Evolutionary conservation across 1,140 invertebrate genomes (phyloP), one percentile per base, ranked within the genome.

Genomic region (Danaus melanippus): DNA sequence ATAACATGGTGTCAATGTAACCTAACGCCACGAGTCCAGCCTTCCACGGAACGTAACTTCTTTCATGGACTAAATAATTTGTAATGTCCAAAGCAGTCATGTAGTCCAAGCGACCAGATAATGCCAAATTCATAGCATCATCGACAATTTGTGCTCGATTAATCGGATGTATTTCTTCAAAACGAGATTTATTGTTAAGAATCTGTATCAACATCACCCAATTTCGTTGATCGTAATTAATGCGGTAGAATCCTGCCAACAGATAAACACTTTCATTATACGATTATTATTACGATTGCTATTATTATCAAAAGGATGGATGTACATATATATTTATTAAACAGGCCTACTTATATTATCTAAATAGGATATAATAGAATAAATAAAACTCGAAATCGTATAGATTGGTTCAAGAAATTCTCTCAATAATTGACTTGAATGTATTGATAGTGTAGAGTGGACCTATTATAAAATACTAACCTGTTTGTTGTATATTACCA

Each of bases 121-220:
- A 78, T 0, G 95, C 95, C 41, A 98, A 84, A 68, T 95, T 95
- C 67, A 97, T 89, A 0, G 94, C 92, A 78, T 98, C 96, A 69
- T 97, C 94, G 0, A 98, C 87, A 5, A 97, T 86, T 77, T 98
- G 96, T 0, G 95, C 96, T 60, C 96, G 83, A 77, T 97, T 98
- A 17, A 93, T 90, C 0, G 91, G 88, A 44, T 92, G 89, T 46
- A 97, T 94, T 44, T 90, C 83, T 65, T 86, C 79, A 60, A 89
- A 92, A 39, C 89, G 81, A 0, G 88, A 86, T 15, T 87, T 84
- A 50, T 89, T 77, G 56, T 90, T 89, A 7, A 96, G 73, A 57
- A 95, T 90, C 8, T 90, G 80, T 0, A 91, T 91, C 7, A 96
- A 87, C 57, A 94, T 74, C 47, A 91, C 76, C 95, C 95, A 96